Evolutionary conservation across 2,888 invertebrate genomes (phyloP), one percentile per base, ranked within the genome.

Genomic region (Acrobeloides nanus): DNA sequence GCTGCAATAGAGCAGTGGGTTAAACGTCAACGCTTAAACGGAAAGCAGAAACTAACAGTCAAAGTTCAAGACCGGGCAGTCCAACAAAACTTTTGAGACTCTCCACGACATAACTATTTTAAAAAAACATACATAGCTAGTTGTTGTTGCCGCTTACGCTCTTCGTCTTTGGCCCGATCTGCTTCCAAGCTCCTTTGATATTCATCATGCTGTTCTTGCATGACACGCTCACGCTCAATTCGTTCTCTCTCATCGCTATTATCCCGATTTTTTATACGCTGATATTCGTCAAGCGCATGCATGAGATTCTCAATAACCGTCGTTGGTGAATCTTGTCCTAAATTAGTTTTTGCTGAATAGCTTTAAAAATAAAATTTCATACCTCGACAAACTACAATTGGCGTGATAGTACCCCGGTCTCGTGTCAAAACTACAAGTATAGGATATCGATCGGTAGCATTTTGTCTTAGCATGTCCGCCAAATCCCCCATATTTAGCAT

Each of bases 171-270:
- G 12, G 68, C 66, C 12, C 54, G 45, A 35, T 70, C 70, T 25
- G 57, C 57, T 0, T 55, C 64, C 42, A 65, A 45, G 15, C 62
- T 59, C 38, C 52, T 53, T 38, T 70, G 55, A 24, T 59, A 70
- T 50, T 68, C 70, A 3, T 56, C 50, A 24, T 55, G 56, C 46
- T 70, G 70, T 35, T 68, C 63, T 25, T 47, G 48, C 10, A 66
- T 48, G 17, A 70, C 51, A 24, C 51, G 46, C 32, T 64, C 70
- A 6, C 70, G 48, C 38, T 68, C 70, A 10, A 49, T 35, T 1
- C 69, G 51, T 18, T 59, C 60, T 20, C 48, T 49, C 42, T 61
- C 55, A 26, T 65, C 59, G 21, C 35, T 38, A 8, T 21, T 35
- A 27, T 58, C 51, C 26, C 35, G 27, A 33, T 53, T 50, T 18